Evolutionary conservation across 1,140 invertebrate genomes (phyloP).

Genomic region (Planococcus citri): DNA sequence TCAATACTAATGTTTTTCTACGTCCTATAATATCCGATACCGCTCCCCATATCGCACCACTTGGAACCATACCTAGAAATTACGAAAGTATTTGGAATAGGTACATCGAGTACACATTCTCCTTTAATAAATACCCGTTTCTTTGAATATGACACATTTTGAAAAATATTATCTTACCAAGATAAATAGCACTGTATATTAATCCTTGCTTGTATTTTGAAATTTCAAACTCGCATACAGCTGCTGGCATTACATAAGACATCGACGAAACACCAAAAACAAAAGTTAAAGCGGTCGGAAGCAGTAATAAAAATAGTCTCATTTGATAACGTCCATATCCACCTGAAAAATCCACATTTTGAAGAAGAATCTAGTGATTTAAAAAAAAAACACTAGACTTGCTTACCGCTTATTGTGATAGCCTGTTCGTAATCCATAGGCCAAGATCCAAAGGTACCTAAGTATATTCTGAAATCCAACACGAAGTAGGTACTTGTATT

Average conservation of each 20-base stretch:
- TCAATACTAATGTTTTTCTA: not conserved
- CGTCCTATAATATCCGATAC: not conserved
- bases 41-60: not conserved
- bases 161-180: not conserved
- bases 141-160: not conserved
- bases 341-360: conserved; percentile 8
- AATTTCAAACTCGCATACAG: not conserved
- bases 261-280: conserved; percentile 1
- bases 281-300: not conserved
- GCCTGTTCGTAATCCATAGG: not conserved
- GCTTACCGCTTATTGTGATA: not conserved
- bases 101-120: too few species aligned
- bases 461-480: not conserved
- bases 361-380: not conserved
- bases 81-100: not conserved
- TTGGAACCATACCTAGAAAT: not conserved
- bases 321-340: not conserved
- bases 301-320: not conserved
- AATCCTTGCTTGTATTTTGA: conserved; percentile 9
- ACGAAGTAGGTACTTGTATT: too few species aligned
- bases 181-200: conserved; percentile 4
- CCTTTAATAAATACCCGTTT: too few species aligned
- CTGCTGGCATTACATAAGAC: not conserved
- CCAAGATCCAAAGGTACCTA: not conserved
- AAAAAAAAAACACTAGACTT: not conserved